Evolutionary conservation across 2,888 invertebrate species (phyloP).

Genomic region (Bellardia pandia): DNA sequence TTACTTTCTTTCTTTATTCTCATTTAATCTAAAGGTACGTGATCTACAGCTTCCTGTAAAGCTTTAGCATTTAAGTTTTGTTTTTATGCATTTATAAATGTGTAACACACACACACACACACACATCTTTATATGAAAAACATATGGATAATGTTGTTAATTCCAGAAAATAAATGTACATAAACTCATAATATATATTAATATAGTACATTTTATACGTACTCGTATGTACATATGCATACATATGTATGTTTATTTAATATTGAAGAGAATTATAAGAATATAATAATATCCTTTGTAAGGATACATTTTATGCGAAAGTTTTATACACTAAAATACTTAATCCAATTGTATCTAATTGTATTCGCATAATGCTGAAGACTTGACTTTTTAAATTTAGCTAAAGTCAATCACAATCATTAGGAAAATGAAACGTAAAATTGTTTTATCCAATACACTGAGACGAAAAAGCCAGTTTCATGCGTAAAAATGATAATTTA

Average conservation of each 20-base stretch:
- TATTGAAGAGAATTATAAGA: background rate
- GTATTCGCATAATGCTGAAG: background rate
- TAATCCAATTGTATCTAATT: slow-evolving; percentile 24
- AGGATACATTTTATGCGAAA: background rate
- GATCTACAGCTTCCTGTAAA: slow-evolving; percentile 43
- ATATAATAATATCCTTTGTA: slow-evolving; percentile 1
- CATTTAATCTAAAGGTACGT: slow-evolving; percentile 64
- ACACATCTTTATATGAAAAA: background rate
- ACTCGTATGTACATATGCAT: background rate
- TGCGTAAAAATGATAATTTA: background rate
- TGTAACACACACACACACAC: background rate
- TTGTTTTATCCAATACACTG: background rate
- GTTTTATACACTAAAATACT: slow-evolving; percentile 4
- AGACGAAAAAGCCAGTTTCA: background rate
- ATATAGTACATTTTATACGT: too few species aligned
- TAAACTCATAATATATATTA: background rate
- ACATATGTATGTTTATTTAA: background rate
- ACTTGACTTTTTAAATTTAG: background rate
- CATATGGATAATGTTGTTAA: slow-evolving; percentile 24
- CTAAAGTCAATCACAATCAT: slow-evolving; percentile 24
- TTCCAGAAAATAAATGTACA: background rate
- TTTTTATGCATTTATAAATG: background rate
- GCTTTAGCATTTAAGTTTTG: slow-evolving; percentile 56
- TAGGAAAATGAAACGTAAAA: background rate
- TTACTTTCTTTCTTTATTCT: slow-evolving; percentile 33